These are phyloP conservation scores for Philereme transversata DNA, from an alignment of 2,888 invertebrate species.

Conservation along the genomic window DNA sequence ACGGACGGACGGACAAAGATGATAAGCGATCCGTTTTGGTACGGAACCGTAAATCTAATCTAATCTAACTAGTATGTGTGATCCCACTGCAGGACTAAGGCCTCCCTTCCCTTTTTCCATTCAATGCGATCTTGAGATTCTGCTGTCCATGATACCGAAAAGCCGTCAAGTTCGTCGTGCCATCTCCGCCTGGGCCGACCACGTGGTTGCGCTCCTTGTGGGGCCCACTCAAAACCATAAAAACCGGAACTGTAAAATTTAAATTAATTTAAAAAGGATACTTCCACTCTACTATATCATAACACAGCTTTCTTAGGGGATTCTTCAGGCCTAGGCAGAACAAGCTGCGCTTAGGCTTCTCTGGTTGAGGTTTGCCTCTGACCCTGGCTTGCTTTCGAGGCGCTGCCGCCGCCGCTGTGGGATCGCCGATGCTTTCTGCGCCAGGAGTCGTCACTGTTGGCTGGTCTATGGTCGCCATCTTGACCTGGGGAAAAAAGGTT, in stretches of 20 bases:
- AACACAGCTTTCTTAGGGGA: constrained; percentile 97
- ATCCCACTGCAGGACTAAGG: too few species aligned
- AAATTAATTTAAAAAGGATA: constrained; percentile 89
- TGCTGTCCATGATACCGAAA: too few species aligned
- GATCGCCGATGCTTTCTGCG: constrained; percentile 58
- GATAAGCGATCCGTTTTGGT: too few species aligned
- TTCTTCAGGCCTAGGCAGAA: constrained; percentile 97
- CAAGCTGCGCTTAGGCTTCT: constrained; percentile 95
- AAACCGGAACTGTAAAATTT: neutral
- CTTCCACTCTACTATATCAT: constrained; percentile 99
- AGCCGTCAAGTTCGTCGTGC: too few species aligned
- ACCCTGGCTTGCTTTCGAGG: constrained; percentile 85
- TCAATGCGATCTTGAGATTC: too few species aligned
- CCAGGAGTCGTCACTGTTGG: constrained; percentile 63
- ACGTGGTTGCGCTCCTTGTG: too few species aligned
- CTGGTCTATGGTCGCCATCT: constrained; percentile 67
- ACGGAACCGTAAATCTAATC: too few species aligned
- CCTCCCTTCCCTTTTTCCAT: too few species aligned
- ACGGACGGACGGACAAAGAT: too few species aligned
- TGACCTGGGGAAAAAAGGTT: constrained; percentile 52
- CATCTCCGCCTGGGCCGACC: too few species aligned
- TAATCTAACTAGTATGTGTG: too few species aligned
- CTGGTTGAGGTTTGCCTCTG: constrained; percentile 92
- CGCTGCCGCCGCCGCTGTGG: constrained; percentile 69
- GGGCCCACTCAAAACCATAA: too few species aligned